Conservation (phyloP, 1,140 invertebrate species). For the Bombus fervidus region DNA sequence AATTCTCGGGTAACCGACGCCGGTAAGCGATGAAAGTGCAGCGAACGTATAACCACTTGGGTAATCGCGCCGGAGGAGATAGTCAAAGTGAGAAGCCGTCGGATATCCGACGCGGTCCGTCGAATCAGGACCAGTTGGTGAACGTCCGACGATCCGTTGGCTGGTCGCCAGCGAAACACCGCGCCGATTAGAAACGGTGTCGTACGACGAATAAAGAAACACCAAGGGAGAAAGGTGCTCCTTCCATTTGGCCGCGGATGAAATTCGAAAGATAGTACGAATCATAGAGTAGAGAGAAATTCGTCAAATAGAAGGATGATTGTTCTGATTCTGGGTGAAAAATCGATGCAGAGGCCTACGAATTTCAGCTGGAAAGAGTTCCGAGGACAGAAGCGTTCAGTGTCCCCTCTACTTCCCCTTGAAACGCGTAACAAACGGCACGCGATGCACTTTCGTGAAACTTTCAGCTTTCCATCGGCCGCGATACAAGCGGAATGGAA, state of each 20-base stretch:
- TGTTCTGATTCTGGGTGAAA: too few relatives aligned
- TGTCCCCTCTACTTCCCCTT: not conserved
- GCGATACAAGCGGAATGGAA: slow-evolving; percentile 60
- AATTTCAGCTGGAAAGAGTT: not conserved
- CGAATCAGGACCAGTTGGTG: slow-evolving; percentile 23
- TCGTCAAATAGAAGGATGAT: not conserved
- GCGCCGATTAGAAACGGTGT: slow-evolving; percentile 32
- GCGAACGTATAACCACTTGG: slow-evolving; percentile 67
- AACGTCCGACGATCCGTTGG: not conserved
- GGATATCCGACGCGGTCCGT: slow-evolving; percentile 29
- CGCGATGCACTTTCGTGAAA: slow-evolving; percentile 79
- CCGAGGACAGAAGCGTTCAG: not conserved
- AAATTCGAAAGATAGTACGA: not conserved
- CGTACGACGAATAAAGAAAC: slow-evolving; percentile 12
- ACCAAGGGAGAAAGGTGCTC: slow-evolving; percentile 14
- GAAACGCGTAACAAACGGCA: slow-evolving; percentile 70
- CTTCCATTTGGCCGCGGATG: not conserved
- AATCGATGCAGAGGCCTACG: not conserved
- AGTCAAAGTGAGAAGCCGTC: slow-evolving; percentile 19
- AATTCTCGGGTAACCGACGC: slow-evolving; percentile 56
- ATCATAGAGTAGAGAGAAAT: not conserved
- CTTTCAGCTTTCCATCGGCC: slow-evolving; percentile 78
- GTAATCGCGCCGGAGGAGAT: slow-evolving; percentile 55
- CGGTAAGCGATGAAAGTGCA: slow-evolving; percentile 63
- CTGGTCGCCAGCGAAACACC: slow-evolving; percentile 23